Evolutionary conservation across 2,113 vertebrate species (phyloP).

Genomic region (Eulemur macaco): DNA sequence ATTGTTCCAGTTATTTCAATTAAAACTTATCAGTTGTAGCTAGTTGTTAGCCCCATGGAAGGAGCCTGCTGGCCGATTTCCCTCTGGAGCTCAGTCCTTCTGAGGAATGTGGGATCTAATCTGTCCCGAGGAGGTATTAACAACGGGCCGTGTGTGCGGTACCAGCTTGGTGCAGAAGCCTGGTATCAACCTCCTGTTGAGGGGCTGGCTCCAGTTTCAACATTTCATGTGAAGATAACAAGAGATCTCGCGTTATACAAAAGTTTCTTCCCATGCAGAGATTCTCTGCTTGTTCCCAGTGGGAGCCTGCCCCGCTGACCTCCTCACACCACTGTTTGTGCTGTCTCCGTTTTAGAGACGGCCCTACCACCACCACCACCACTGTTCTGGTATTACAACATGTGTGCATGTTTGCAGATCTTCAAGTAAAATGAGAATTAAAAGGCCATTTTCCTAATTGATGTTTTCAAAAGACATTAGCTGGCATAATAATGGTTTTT

Average conservation of each 20-base stretch:
- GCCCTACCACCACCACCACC: too few species aligned
- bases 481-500: conserved; percentile 68
- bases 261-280: neutral
- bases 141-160: conserved; percentile 69
- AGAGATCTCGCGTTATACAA: neutral
- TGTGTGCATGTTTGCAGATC: neutral
- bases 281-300: neutral
- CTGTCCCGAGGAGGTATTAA: conserved; percentile 68
- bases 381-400: neutral
- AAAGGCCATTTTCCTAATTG: conserved; percentile 70
- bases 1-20: conserved; percentile 75
- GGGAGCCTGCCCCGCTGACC: neutral
- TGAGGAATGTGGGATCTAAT: conserved; percentile 66
- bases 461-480: conserved; percentile 69
- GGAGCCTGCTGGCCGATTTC: conserved; percentile 73
- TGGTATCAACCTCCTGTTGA: conserved; percentile 34
- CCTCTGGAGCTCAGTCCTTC: conserved; percentile 69
- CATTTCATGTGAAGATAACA: conserved; percentile 5
- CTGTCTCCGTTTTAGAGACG: neutral
- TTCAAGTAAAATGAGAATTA: conserved; percentile 54
- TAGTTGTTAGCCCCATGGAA: conserved; percentile 52
- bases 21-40: conserved; percentile 74
- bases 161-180: conserved; percentile 44
- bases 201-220: conserved; percentile 46
- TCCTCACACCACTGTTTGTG: neutral